Percentiles rank a stretch among this genome's conserved stretches.
Evolutionary conservation across 2,113 vertebrate genomes (phyloP).

Genomic region (Passer domesticus): DNA sequence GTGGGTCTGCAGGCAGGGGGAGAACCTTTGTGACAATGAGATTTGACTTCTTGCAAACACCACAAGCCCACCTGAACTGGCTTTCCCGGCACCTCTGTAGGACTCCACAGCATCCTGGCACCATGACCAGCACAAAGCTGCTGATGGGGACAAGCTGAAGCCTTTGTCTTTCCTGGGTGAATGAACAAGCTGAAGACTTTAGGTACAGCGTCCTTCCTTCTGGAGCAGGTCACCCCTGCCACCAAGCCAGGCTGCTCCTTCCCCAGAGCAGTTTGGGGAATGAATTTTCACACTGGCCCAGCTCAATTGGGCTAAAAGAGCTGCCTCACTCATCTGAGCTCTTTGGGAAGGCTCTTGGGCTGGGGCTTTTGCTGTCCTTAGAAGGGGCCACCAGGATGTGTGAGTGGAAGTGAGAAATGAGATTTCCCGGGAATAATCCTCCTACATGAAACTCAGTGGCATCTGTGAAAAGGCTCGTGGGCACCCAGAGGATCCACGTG

Average conservation of each 20-base stretch:
- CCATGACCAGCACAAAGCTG: rapidly evolving
- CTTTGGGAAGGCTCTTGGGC: background rate
- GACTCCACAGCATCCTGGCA: background rate
- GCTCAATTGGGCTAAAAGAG: background rate
- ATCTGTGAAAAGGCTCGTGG: background rate
- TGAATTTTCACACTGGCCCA: background rate
- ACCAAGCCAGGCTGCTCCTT: background rate
- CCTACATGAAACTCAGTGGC: background rate
- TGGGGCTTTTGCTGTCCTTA: background rate
- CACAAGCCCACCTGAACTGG: background rate
- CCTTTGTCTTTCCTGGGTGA: background rate
- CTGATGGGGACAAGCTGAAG: background rate
- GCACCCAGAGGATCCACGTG: background rate
- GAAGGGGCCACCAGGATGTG: background rate
- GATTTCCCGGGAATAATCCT: constrained; percentile 6
- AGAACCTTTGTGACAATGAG: background rate
- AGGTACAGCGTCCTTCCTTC: background rate
- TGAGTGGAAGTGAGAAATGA: background rate
- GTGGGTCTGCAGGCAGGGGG: background rate
- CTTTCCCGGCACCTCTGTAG: background rate
- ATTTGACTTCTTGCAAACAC: background rate
- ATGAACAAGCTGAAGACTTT: background rate
- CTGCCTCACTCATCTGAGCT: background rate
- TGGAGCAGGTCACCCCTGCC: background rate
- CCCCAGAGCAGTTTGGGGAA: background rate